Conservation (phyloP, 2,113 vertebrate species). For the Gallinago paraguaiae region DNA sequence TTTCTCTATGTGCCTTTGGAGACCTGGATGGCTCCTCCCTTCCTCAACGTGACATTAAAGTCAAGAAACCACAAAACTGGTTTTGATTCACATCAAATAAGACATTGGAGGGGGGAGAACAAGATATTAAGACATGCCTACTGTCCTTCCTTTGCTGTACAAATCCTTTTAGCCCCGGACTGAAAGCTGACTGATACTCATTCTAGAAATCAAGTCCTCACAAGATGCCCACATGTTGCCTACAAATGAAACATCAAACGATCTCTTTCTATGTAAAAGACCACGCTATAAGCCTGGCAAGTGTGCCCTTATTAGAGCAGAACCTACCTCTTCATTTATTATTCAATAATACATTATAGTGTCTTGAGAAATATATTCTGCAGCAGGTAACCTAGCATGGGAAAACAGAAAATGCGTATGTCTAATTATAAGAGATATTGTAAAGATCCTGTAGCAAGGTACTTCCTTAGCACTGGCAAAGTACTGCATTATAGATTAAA, state of each 20-base stretch:
- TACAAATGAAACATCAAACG: conserved; percentile 26
- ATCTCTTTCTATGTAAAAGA: neutral
- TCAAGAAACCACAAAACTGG: neutral
- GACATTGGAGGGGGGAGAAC: neutral
- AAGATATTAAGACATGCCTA: neutral
- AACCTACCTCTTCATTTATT: conserved; percentile 15
- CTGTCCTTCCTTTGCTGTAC: neutral
- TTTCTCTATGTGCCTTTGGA: neutral
- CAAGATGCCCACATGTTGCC: neutral
- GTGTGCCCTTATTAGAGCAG: neutral
- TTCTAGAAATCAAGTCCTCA: neutral
- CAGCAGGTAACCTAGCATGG: neutral
- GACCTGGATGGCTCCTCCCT: neutral
- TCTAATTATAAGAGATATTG: conserved; percentile 13
- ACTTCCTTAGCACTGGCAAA: neutral
- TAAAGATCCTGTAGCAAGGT: neutral
- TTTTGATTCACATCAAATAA: neutral
- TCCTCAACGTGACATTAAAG: neutral
- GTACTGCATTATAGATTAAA: conserved; percentile 31
- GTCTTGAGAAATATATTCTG: neutral
- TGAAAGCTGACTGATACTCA: neutral
- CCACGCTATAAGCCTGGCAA: neutral
- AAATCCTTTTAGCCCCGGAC: neutral
- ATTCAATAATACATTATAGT: conserved; percentile 7
- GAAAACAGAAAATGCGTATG: neutral